Percentiles rank a stretch among this genome's conserved stretches.
Evolutionary conservation across 2,113 vertebrate genomes (phyloP).

Genomic region (Callocephalon fimbriatum): DNA sequence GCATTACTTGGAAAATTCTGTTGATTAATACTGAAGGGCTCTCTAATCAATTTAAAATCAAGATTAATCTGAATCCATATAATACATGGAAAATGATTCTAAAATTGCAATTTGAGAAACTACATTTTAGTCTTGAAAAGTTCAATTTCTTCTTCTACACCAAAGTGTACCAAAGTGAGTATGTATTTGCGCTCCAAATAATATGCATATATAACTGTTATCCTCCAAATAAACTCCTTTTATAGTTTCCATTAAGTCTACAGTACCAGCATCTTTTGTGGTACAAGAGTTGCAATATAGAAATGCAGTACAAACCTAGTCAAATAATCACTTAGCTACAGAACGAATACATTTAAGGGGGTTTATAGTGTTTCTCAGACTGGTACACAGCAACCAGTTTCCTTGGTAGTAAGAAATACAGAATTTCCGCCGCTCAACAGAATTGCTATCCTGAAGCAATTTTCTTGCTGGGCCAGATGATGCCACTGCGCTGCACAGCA

Average conservation of each 20-base stretch:
- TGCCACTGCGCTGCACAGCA: neutral
- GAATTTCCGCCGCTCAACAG: neutral
- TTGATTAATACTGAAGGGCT: constrained; percentile 40
- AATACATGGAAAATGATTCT: constrained; percentile 23
- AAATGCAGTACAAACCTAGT: neutral
- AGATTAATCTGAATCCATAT: constrained; percentile 9
- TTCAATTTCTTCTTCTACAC: neutral
- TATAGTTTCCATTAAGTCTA: neutral
- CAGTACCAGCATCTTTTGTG: neutral
- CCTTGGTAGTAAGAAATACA: neutral
- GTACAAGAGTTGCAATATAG: neutral
- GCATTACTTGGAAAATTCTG: constrained; percentile 8
- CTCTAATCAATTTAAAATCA: constrained; percentile 34
- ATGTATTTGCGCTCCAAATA: neutral
- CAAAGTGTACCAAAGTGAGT: neutral
- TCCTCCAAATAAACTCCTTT: neutral
- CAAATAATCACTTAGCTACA: neutral
- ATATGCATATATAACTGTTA: neutral
- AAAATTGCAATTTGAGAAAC: constrained; percentile 17
- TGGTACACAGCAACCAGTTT: neutral
- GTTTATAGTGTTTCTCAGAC: neutral
- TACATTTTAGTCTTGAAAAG: constrained; percentile 10
- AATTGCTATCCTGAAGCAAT: neutral
- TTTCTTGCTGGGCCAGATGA: neutral
- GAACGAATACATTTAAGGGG: neutral